Base-by-base conservation (phyloP, 2,797 vertebrate species). In the Lutjanus argentimaculatus region DNA sequence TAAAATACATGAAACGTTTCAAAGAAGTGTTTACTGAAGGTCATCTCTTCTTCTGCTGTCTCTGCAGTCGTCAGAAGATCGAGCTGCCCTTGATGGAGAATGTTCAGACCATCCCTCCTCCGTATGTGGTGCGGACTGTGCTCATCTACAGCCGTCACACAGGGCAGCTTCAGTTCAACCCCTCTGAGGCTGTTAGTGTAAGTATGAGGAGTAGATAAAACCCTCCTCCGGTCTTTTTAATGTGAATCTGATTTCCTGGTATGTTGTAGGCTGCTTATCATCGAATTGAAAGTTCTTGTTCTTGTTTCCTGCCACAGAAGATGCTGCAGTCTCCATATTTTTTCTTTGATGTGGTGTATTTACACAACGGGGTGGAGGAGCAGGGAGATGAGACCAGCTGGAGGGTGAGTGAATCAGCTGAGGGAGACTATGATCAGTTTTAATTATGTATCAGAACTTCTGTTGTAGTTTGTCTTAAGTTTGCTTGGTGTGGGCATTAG, bases 251-350 rank as follows among this genome's bases (percentile, higher is more conserved):
- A 56, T 43, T 56, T 46, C 14, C 9, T 48, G 25, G n/a, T 53
- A 58, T 43, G 8, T 63, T 57, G 14, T 46, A 6, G 1, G 9
- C 7, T 68, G 12, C 11, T 56, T 42, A 16, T 25, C 4, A 0
- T 13, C 48, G 19, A 59, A 52, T 43, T 74, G 4, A 79, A 64
- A 5, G 25, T 25, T 9, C 14, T 67, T 69, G 0, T 69, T 59
- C 25, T 55, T 80, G 15, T 82, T 17, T 85, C 25, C 57, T 76
- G 19, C 8, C 79, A 30, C 91, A 99, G 98, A 99, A 98, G 93
- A 98, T 99, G 97, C 94, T 99, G 53, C 97, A 97, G 84, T 99
- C 97, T 45, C 98, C 98, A 0, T 99, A 99, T 88, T 99, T 98
- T 85, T 99, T 99, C 93, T 98, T 99, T 0, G 98, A 99, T 2